Evolutionary conservation across 2,888 invertebrate genomes (phyloP), one percentile per base, ranked within the genome.

Genomic region (Invenusta paracnida): DNA sequence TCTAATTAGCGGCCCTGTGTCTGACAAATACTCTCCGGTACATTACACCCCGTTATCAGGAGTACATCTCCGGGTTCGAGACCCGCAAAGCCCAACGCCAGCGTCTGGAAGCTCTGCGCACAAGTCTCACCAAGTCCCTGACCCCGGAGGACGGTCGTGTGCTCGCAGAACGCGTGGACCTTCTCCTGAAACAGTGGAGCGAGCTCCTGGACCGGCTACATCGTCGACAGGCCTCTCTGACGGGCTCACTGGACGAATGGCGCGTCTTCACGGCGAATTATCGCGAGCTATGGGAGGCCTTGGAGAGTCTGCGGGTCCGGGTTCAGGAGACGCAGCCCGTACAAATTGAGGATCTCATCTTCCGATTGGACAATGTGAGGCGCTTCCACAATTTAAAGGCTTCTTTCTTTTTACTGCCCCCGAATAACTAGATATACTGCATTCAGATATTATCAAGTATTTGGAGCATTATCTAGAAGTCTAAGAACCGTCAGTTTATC

Each of bases 171-270:
- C 88, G 91, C 29, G 89, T 90, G 28, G 87, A 88, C 11, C 89
- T 91, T 73, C 88, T 91, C 13, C 89, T 89, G 88, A 91, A 90
- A 87, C 91, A 90, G 87, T 91, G 91, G 91, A 89, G 89, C 73
- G 91, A 91, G 87, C 88, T 90, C 1, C 87, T 87, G 31, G 88
- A 89, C 79, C 91, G 91, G 87, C 88, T 90, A 2, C 23, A 29
- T 23, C 84, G 79, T 13, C 83, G 30, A 29, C 29, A 85, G 66
- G 85, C 79, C 0, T n/a, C n/a, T 23, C 28, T 85, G 25, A 11
- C 23, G 0, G 29, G n/a, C 83, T n/a, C 27, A 27, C 25, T 85
- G 83, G 81, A 85, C 83, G 83, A 85, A 29, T 85, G 85, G 83
- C 84, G 66, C 11, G n/a, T 28, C 27, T 85, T 85, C 82, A 13